Evolutionary conservation across 2,113 vertebrate species (phyloP).

Genomic region (Vicugna pacos): DNA sequence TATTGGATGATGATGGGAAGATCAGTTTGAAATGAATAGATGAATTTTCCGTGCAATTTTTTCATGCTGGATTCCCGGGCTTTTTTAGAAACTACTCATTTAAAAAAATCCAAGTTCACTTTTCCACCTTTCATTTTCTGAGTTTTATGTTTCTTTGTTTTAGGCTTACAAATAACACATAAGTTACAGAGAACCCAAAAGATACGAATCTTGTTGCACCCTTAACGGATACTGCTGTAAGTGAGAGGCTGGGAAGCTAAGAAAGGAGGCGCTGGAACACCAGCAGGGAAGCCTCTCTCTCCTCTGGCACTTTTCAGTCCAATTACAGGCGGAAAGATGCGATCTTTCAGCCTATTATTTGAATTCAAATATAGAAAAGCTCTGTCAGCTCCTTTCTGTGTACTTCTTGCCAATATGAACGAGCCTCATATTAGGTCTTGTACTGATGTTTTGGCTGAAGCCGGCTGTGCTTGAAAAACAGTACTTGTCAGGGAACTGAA

Average conservation of each 20-base stretch:
- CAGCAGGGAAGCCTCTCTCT: background rate
- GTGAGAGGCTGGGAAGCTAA: background rate
- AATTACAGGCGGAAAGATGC: slow-evolving; percentile 67
- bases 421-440: background rate
- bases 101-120: background rate
- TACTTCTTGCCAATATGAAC: slow-evolving; percentile 43
- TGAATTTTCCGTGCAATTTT: slow-evolving; percentile 21
- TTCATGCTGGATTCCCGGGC: background rate
- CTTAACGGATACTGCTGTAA: background rate
- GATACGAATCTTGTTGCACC: background rate
- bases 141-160: background rate
- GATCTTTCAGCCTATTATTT: slow-evolving; percentile 36
- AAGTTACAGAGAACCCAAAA: background rate
- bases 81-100: slow-evolving; percentile 9
- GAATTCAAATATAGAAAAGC: slow-evolving; percentile 53
- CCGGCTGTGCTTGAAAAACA: slow-evolving; percentile 31
- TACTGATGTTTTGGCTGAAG: slow-evolving; percentile 15
- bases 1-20: background rate
- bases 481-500: background rate
- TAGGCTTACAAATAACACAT: background rate
- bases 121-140: background rate
- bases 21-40: background rate
- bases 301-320: background rate
- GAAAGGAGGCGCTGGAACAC: background rate
- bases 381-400: slow-evolving; percentile 15